Base-by-base conservation (phyloP, 2,797 vertebrate species). In the Cyprinella venusta region DNA sequence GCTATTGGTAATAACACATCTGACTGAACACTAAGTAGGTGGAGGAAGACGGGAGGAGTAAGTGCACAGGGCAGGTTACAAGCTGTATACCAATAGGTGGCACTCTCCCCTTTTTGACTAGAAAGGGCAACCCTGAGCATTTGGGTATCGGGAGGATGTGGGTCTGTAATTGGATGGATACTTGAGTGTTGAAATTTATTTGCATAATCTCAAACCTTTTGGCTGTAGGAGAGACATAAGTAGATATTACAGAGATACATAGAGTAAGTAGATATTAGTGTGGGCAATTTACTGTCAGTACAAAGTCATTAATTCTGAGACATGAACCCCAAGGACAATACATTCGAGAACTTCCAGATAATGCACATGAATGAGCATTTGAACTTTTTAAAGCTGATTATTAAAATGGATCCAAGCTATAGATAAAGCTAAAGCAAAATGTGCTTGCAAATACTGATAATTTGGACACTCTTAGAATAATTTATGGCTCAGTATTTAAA, bases 51-150 rank as follows among this genome's bases (percentile, higher is more conserved):
- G 8, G 12, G 56, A 72, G 52, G 82, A 48, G 21, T 16, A 18
- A 61, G 61, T 45, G 56, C 77, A 81, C 8, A 63, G 70, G 67
- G 56, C 48, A 88, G 88, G 89, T 91, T 92, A 87, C 75, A 84
- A 90, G 83, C 86, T 90, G 84, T 88, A 84, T 86, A 90, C 94
- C 94, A 93, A 94, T 93, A 95, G 94, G 93, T 94, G 94, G 94
- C 94, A 93, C 93, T 93, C 91, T 94, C 93, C 92, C 90, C 94
- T 94, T 92, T 93, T 88, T 94, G 91, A 94, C 91, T 90, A 85
- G 88, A 86, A 89, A 84, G 56, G 63, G 64, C 71, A 75, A 80
- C 26, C 79, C 69, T 56, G 78, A 69, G 18, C 63, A 63, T 68
- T 42, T 59, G 61, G 83, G 18, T 24, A 19, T 78, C 7, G 5